Base-by-base conservation (phyloP, 2,888 invertebrate genomes). In the Xestoiulus laeticollis region DNA sequence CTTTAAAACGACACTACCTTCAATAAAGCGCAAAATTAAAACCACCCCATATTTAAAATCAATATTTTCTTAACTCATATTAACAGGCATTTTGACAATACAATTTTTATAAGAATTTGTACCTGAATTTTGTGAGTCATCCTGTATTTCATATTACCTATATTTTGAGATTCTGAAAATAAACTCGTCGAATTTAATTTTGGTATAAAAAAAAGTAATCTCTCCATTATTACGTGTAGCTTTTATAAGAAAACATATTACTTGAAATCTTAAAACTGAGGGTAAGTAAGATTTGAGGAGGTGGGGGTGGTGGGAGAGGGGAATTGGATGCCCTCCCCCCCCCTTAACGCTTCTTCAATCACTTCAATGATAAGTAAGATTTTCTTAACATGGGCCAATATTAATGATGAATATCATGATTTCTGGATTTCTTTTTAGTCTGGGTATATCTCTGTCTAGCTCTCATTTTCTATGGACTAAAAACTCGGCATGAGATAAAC, bases 401-500 rank as follows among this genome's bases (percentile, higher is more conserved):
- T 78, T 78, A 78, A 78, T 78, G 78, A 78, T 78, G 78, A 78
- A 78, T 78, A 78, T 78, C 78, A 78, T 78, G 78, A 78, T 78
- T 78, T 78, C 26, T 78, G 78, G 14, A 78, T 78, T 78, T 78
- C 68, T 78, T 78, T 68, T 78, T 78, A 26, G 78, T 26, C 30
- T 2, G 26, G 26, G 78, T 78, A 78, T 78, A 1, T 19, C 78
- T 78, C 78, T 43, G 10, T 43, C 43, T 78, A 30, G 30, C 78
- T 26, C 30, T 30, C n/a, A 78, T 78, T 78, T 78, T 78, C 78
- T 30, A 78, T 78, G 78, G 78, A 78, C 78, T 30, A 10, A 85
- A 85, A 85, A 38, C 38, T 38, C 85, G 38, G 38, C 38, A 85
- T 85, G 85, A 44, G 85, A 85, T 85, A 85, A 85, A 85, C 85